These are phyloP conservation scores for Pandemis corylana DNA, from an alignment of 2,888 invertebrate genomes.

Conservation along the genomic window DNA sequence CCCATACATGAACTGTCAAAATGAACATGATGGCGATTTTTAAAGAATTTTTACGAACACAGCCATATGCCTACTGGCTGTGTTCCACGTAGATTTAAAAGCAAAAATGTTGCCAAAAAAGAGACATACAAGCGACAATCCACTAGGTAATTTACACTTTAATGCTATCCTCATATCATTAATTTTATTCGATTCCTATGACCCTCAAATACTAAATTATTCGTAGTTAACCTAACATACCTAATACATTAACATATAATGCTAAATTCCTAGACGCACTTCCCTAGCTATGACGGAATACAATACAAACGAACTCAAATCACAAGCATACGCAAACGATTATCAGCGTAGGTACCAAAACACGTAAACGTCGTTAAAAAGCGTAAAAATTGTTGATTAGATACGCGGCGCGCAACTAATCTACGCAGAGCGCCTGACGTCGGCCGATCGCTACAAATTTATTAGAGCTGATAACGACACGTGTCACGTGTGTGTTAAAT, in stretches of 20 bases:
- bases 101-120: no score
- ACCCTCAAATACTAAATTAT: no score
- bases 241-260: no score
- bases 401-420: slow-evolving; percentile 16
- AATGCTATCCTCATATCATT: no score
- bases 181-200: no score
- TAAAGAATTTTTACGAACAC: no score
- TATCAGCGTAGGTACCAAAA: slow-evolving; percentile 14
- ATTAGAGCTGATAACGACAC: neutral
- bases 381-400: slow-evolving; percentile 37
- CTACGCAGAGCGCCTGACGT: neutral
- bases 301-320: neutral
- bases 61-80: no score
- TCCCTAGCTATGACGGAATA: neutral
- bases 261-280: neutral
- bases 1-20: no score
- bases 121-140: no score
- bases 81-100: no score
- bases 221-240: neutral
- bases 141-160: no score
- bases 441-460: neutral
- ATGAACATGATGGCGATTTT: no score
- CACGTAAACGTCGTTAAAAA: slow-evolving; percentile 28
- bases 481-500: neutral
- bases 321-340: slow-evolving; percentile 19